A percentile compares a stretch with the other conserved stretches of the same genome.
Evolutionary conservation across 2,888 invertebrate genomes (phyloP).

Genomic region (Tolmerus cingulatus): DNA sequence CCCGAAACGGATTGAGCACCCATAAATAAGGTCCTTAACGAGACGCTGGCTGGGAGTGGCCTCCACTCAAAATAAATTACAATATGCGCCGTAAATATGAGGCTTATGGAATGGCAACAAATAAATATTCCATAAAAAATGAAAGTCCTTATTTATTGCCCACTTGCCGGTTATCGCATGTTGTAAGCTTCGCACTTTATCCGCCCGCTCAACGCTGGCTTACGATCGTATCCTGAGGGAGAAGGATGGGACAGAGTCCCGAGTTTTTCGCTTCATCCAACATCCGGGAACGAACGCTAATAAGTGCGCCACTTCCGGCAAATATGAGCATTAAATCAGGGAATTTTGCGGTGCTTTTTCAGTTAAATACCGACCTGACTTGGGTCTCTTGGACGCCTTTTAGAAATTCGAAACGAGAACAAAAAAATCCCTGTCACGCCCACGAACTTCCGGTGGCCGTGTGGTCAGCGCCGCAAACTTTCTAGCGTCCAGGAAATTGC

Average conservation of each 20-base stretch:
- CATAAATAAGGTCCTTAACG: conserved; percentile 6
- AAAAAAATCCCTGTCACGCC: not conserved
- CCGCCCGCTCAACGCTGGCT: not conserved
- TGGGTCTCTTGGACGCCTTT: not conserved
- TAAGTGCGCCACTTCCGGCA: not conserved
- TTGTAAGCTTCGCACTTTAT: conserved; percentile 8
- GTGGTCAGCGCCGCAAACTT: not conserved
- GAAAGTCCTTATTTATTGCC: not conserved
- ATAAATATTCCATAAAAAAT: conserved; percentile 18
- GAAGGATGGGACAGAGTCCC: not conserved
- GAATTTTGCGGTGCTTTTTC: not conserved
- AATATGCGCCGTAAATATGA: conserved; percentile 2
- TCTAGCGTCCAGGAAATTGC: not conserved
- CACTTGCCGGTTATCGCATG: not conserved
- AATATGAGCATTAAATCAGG: not conserved
- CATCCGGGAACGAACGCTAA: not conserved
- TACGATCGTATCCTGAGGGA: not conserved
- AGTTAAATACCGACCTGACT: not conserved
- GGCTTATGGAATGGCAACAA: conserved; percentile 10
- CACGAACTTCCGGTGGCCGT: not conserved
- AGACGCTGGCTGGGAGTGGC: not conserved
- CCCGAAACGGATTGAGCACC: not conserved
- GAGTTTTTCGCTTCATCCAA: not conserved
- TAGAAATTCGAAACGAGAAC: not conserved
- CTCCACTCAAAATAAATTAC: not conserved